Percentiles rank a stretch among this genome's conserved stretches.
Evolutionary conservation across 2,888 invertebrate species (phyloP).

Genomic region (Smittia aterrima): DNA sequence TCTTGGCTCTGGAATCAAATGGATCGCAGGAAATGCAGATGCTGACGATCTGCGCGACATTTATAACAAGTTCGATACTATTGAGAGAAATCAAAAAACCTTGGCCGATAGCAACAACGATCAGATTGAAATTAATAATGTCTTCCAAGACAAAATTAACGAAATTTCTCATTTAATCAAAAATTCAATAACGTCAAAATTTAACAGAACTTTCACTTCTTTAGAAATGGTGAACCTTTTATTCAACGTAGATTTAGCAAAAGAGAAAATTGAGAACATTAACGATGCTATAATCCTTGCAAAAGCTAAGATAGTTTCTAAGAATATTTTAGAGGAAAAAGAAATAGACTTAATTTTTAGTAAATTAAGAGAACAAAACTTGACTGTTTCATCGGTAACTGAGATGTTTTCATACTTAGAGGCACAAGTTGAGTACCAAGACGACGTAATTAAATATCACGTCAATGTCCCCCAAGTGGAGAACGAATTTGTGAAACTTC

Average conservation of each 20-base stretch:
- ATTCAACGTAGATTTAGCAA: neutral
- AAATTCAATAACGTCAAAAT: neutral
- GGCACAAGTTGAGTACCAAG: neutral
- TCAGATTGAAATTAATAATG: neutral
- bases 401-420: neutral
- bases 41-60: neutral
- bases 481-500: neutral
- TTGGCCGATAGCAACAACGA: neutral
- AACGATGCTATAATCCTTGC: neutral
- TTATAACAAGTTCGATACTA: neutral
- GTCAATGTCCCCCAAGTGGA: neutral
- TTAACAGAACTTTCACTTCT: neutral
- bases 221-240: neutral
- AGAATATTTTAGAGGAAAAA: conserved; percentile 2
- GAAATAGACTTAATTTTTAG: neutral
- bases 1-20: neutral
- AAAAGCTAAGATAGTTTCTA: neutral
- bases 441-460: neutral
- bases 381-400: neutral
- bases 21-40: neutral
- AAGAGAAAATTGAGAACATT: neutral
- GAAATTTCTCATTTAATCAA: neutral
- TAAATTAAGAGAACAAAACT: neutral
- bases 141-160: neutral
- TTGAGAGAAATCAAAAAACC: neutral